These are phyloP conservation scores for Spheniscus humboldti DNA, from an alignment of 2,797 vertebrate species.

Conservation along the genomic window DNA sequence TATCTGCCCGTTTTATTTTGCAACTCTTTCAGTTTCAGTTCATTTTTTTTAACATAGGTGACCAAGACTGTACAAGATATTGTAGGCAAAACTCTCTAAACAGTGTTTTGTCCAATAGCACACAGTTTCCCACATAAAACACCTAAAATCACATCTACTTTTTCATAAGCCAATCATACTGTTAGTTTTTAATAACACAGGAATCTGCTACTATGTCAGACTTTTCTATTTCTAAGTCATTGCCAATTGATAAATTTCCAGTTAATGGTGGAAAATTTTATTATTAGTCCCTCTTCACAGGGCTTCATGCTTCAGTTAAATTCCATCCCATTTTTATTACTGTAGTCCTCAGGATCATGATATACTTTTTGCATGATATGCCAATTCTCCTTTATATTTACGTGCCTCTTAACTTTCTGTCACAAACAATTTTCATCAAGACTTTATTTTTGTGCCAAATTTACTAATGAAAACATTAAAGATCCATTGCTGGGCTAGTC, in stretches of 20 bases:
- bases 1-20: not conserved
- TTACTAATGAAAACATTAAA: not conserved
- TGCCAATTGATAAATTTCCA: not conserved
- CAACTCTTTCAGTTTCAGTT: not conserved
- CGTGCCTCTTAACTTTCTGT: not conserved
- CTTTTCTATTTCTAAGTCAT: not conserved
- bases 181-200: not conserved
- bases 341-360: not conserved
- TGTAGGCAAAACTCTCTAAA: not conserved
- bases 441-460: not conserved
- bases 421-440: not conserved
- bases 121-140: not conserved
- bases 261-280: not conserved
- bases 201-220: not conserved
- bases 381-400: not conserved
- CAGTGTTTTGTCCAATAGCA: not conserved
- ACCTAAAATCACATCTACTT: not conserved
- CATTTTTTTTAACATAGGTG: not conserved
- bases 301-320: not conserved
- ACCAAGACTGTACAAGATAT: not conserved
- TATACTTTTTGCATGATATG: not conserved
- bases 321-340: not conserved
- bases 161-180: not conserved
- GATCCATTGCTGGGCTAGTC: not conserved
- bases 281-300: not conserved